These are phyloP conservation scores for Cirrhinus molitorella DNA, from an alignment of 2,797 vertebrate genomes.

Conservation along the genomic window DNA sequence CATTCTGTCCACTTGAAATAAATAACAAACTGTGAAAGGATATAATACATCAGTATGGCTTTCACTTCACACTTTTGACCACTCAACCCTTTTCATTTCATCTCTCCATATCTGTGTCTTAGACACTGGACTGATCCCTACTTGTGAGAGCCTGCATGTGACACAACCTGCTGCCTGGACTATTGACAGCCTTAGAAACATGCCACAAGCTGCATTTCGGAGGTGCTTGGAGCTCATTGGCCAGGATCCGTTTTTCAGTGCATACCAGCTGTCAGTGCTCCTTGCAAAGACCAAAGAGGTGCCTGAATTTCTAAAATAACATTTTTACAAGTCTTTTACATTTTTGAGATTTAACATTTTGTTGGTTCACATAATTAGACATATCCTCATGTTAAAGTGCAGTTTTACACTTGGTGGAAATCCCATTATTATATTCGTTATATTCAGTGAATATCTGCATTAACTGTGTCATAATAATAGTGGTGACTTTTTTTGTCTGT, in stretches of 20 bases:
- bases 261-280: constrained; percentile 72
- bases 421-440: background rate
- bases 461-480: background rate
- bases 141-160: constrained; percentile 77
- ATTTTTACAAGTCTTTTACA: background rate
- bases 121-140: constrained; percentile 70
- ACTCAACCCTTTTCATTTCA: background rate
- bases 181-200: constrained; percentile 71
- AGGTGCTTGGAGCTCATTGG: constrained; percentile 83
- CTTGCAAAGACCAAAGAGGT: constrained; percentile 79
- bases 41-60: background rate
- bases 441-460: background rate
- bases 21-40: background rate
- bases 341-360: background rate
- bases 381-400: background rate
- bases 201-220: constrained; percentile 74
- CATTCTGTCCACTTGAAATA: background rate
- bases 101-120: constrained; percentile 32
- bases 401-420: background rate
- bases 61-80: background rate
- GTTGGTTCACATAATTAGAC: background rate
- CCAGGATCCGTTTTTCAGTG: constrained; percentile 70
- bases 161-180: constrained; percentile 76
- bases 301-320: background rate
- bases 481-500: background rate